A percentile compares a stretch with the other conserved stretches of the same genome.
Evolutionary conservation across 2,888 invertebrate genomes (phyloP).

Genomic region (Dasysyrphus tricinctus): DNA sequence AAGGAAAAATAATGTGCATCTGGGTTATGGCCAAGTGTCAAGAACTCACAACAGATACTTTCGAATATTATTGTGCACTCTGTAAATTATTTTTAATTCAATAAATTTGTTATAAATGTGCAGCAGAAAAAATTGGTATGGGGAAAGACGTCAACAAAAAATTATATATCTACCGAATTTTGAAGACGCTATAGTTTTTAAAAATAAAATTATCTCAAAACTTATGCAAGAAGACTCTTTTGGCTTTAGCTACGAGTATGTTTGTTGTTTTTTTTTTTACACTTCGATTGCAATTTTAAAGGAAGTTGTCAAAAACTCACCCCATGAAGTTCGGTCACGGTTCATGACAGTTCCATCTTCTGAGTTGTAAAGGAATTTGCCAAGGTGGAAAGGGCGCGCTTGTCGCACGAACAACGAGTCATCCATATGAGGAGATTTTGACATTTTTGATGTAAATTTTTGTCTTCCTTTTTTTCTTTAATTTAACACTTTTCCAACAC

Average conservation of each 20-base stretch:
- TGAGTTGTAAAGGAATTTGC: slow-evolving; percentile 84
- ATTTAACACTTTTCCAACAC: background rate
- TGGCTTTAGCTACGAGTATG: background rate
- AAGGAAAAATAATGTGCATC: slow-evolving; percentile 16
- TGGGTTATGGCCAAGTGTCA: slow-evolving; percentile 34
- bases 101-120: slow-evolving; percentile 36
- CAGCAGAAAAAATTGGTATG: background rate
- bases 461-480: background rate
- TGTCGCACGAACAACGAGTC: slow-evolving; percentile 79
- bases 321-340: slow-evolving; percentile 87
- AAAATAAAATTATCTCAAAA: slow-evolving; percentile 34
- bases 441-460: slow-evolving; percentile 78
- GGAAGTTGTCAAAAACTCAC: slow-evolving; percentile 84
- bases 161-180: background rate
- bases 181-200: slow-evolving; percentile 24
- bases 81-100: slow-evolving; percentile 60
- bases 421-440: slow-evolving; percentile 79
- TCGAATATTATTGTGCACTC: slow-evolving; percentile 27
- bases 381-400: slow-evolving; percentile 78
- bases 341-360: slow-evolving; percentile 86
- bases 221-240: slow-evolving; percentile 62
- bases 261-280: background rate
- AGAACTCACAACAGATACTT: slow-evolving; percentile 10
- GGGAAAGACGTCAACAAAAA: slow-evolving; percentile 55
- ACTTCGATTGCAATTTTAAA: background rate